Conservation (phyloP, 2,113 vertebrate genomes). For the Nannospalax galili region DNA sequence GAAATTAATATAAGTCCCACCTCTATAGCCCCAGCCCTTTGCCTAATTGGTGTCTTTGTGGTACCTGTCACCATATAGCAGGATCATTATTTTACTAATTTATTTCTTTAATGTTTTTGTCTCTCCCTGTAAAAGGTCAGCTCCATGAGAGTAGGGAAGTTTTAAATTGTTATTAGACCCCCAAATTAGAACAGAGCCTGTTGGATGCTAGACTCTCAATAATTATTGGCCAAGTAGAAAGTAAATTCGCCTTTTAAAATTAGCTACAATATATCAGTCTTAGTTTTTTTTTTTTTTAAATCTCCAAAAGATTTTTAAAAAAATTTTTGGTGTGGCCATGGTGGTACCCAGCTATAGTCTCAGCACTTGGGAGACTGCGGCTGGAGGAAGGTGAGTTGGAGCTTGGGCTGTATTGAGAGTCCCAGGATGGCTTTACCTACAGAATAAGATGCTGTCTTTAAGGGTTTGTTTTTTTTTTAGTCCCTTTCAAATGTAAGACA, state of each 20-base stretch:
- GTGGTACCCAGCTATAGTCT: not conserved
- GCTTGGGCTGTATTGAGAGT: not conserved
- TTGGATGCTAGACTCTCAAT: not conserved
- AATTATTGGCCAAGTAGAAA: not conserved
- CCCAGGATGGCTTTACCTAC: not conserved
- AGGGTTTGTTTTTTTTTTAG: not conserved
- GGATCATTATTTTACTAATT: not conserved
- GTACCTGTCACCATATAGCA: not conserved
- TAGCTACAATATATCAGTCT: not conserved
- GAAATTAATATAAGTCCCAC: not conserved
- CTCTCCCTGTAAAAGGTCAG: not conserved
- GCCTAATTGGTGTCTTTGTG: not conserved
- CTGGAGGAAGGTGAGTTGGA: not conserved
- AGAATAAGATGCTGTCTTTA: not conserved
- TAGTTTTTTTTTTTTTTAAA: not conserved
- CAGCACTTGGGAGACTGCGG: not conserved
- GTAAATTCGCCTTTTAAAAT: not conserved
- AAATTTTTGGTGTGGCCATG: no score
- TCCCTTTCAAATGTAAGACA: conserved; percentile 10
- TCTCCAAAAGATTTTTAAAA: no score
- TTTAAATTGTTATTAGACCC: not conserved
- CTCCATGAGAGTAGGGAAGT: not conserved
- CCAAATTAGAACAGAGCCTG: not conserved
- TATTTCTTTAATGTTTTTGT: not conserved
- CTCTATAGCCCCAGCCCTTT: not conserved